Base-by-base conservation (phyloP, 2,888 invertebrate species). In the Atethmia centrago region DNA sequence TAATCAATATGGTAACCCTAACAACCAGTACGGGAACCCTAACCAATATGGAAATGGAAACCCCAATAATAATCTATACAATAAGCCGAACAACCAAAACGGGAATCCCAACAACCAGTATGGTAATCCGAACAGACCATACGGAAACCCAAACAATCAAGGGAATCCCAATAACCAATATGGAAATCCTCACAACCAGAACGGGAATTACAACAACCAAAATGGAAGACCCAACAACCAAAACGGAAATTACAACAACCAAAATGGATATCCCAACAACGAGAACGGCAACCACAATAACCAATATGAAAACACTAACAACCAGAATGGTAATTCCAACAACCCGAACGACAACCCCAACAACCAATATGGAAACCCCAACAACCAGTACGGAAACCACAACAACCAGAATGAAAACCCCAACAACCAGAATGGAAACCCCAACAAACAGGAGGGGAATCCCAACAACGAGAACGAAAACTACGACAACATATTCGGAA, bases 21-120 rank as follows among this genome's bases (percentile, higher is more conserved):
- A 80, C 40, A 74, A 85, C 19, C 85, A 83, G 25, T 74, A 86
- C 72, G 74, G 79, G n/a, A 78, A 81, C 56, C 79, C 83, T 16
- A 79, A 83, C 67, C 78, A 77, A 21, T 70, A 78, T 70, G 76
- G 40, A 2, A 76, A 77, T 70, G 76, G 51, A 5, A 79, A 77
- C 36, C 71, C 75, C 1, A 72, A 71, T 40, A 82, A 71, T 58
- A 68, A 77, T 47, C 64, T 31, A 40, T 51, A 75, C 40, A 83
- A 88, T 70, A 71, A 65, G 14, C 74, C 79, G n/a, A 65, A 79
- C 58, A 67, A 79, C 19, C 79, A 70, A 66, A 45, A 79, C 25
- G 64, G 49, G 7, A 49, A 64, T 45, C 28, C 45, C 28, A 62
- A 45, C 14, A 28, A 28, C 45, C 62, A 62, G 8, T 45, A 62